Evolutionary conservation across 2,113 vertebrate genomes (phyloP), one percentile per base, ranked within the genome.

Genomic region (Lamprologus sp.): DNA sequence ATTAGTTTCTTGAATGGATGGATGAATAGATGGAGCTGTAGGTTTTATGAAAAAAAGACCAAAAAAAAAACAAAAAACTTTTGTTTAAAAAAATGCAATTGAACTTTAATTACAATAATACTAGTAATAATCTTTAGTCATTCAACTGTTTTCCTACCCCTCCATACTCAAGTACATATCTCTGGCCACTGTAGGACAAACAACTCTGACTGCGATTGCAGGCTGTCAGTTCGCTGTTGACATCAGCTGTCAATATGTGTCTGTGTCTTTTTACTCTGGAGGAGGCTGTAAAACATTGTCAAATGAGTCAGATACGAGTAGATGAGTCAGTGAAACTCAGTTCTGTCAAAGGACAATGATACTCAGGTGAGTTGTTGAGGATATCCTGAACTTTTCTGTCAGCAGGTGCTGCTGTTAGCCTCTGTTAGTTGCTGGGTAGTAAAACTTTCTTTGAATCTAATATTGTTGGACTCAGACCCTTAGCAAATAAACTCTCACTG

Each of bases 51-150:
- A 58, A 58, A 15, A 58, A 56, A 15, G 1, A 14, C 7, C 3
- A 54, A 12, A 55, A 55, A 54, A 55, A 49, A 49, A n/a, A n/a
- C n/a, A n/a, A 7, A 26, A 14, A 0, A 2, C 3, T 5, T 58
- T 58, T 58, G 7, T 58, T 56, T 15, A 8, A 28, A 56, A 5
- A 15, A 56, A 28, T 28, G 23, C 55, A 15, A 28, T 15, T 58
- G 55, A 58, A 58, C 55, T 28, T 15, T 28, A 58, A 58, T 58
- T 15, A 9, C 26, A 58, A 58, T 58, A 58, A 58, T 58, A 15
- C 14, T 58, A 58, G 13, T 58, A 58, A 58, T 58, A 58, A 15
- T 58, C 13, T 5, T 58, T 58, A 9, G 13, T 28, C 26, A 58
- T 58, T 58, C 2, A 5, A 28, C 55, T 58, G 26, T 31, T 58